Conservation (phyloP, 2,888 invertebrate genomes). For the Mimumesa dahlbomi region DNA sequence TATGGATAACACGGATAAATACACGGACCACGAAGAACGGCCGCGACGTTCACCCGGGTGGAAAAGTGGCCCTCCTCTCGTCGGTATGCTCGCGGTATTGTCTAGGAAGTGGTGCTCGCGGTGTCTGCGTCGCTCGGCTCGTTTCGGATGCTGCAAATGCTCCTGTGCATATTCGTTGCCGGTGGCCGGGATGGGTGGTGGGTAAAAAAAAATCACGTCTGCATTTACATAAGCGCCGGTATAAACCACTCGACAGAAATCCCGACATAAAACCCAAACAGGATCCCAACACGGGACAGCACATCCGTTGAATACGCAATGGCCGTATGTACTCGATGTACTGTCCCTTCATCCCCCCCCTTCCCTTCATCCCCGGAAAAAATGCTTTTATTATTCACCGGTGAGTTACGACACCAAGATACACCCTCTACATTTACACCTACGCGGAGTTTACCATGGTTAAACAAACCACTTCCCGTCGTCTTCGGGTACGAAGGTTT, state of each 20-base stretch:
- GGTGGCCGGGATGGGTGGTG: constrained; percentile 70
- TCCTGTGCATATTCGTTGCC: constrained; percentile 69
- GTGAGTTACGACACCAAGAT: constrained; percentile 49
- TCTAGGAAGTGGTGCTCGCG: neutral
- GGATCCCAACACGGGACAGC: constrained; percentile 75
- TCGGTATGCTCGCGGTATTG: neutral
- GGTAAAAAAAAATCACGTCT: constrained; percentile 80
- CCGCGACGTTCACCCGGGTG: no score
- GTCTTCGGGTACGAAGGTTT: no score
- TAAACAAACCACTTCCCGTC: no score
- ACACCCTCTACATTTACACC: constrained; percentile 39
- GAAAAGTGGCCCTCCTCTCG: neutral
- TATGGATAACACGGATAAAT: neutral
- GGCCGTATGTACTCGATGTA: constrained; percentile 60
- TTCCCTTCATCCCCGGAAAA: constrained; percentile 44
- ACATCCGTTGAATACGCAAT: constrained; percentile 79
- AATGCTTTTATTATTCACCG: constrained; percentile 74
- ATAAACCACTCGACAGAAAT: constrained; percentile 80
- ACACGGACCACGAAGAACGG: no score
- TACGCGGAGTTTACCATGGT: neutral
- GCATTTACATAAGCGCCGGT: constrained; percentile 80
- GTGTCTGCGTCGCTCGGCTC: constrained; percentile 24
- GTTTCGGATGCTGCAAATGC: constrained; percentile 71
- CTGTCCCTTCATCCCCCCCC: no score
- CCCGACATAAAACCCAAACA: constrained; percentile 78